phyloP scores from a whole-genome alignment of 2,888 invertebrate species.

The Elysia crispata region DNA sequence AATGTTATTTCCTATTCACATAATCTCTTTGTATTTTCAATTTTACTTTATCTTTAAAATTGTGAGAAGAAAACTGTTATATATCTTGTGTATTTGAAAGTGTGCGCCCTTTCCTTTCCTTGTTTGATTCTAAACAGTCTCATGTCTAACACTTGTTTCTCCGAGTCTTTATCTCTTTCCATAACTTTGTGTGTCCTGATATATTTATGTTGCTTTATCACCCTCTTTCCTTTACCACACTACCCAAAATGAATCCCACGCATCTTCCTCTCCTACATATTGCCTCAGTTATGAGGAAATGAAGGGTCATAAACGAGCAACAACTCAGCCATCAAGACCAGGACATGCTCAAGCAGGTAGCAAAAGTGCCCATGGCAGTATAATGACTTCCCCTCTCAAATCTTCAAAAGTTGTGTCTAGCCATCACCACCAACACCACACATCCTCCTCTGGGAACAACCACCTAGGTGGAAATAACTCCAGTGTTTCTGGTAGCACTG shows the following conservation, averaged over 20 bases:
- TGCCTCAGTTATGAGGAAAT: conserved; percentile 66
- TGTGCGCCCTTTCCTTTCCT: too few relatives aligned
- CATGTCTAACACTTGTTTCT: too few relatives aligned
- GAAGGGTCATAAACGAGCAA: conserved; percentile 71
- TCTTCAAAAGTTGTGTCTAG: conserved; percentile 68
- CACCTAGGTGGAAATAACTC: conserved; percentile 54
- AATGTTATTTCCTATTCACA: too few relatives aligned
- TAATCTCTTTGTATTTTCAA: too few relatives aligned
- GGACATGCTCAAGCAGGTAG: conserved; percentile 54
- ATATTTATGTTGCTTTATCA: not conserved
- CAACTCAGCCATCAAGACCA: conserved; percentile 66
- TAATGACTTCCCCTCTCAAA: conserved; percentile 70
- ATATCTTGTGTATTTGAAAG: too few relatives aligned
- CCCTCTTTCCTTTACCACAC: not conserved
- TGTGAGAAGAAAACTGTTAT: too few relatives aligned
- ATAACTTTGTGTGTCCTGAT: not conserved
- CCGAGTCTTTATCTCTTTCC: too few relatives aligned
- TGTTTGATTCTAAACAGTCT: too few relatives aligned
- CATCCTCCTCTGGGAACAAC: too few relatives aligned
- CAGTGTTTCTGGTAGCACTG: conserved; percentile 60
- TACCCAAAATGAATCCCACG: not conserved
- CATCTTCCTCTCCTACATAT: not conserved
- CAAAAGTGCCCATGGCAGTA: conserved; percentile 69
- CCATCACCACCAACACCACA: conserved; percentile 2
- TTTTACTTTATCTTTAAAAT: too few relatives aligned